Base-by-base conservation (phyloP, 2,797 vertebrate genomes). In the Poecilia wingei region DNA sequence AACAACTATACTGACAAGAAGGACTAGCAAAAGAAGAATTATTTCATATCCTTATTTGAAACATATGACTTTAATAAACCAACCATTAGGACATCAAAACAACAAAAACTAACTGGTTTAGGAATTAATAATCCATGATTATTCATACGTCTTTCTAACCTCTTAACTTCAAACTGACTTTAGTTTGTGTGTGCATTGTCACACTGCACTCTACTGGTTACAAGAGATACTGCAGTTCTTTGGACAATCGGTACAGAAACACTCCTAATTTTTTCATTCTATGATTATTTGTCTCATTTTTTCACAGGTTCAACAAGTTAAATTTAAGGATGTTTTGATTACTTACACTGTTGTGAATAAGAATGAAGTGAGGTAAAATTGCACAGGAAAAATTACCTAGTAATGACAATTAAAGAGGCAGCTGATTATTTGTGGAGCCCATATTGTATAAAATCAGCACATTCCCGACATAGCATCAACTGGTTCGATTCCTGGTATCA, bases 161-260 rank as follows among this genome's bases (percentile, higher is more conserved):
- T 46, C 22, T 45, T 12, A 53, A 39, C 7, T n/a, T 75, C n/a
- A 51, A 55, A 71, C 25, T 1, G 43, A 51, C 36, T 3, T n/a
- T 5, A 43, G 18, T 39, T 28, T 77, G 36, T 10, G 1, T 16
- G 12, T 43, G 53, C n/a, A 10, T 75, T 6, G 53, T 57, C 13
- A 85, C 72, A 82, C 79, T 90, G 91, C 86, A 1, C 91, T 84
- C 91, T 81, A 55, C 76, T 92, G 89, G 86, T 72, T 55, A 25
- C 43, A 74, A 70, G 1, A 74, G 3, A 72, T 41, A 84, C 25
- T 79, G 33, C 88, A 86, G 0, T 33, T 46, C 22, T 20, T 53
- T 18, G 77, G 51, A 31, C 10, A 70, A 25, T 6, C 2, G 70
- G 25, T 79, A 74, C 31, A 0, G 39, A 45, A 10, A 25, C 36